phyloP scores from a whole-genome alignment of 2,888 invertebrate genomes.

The Athalia cordata region DNA sequence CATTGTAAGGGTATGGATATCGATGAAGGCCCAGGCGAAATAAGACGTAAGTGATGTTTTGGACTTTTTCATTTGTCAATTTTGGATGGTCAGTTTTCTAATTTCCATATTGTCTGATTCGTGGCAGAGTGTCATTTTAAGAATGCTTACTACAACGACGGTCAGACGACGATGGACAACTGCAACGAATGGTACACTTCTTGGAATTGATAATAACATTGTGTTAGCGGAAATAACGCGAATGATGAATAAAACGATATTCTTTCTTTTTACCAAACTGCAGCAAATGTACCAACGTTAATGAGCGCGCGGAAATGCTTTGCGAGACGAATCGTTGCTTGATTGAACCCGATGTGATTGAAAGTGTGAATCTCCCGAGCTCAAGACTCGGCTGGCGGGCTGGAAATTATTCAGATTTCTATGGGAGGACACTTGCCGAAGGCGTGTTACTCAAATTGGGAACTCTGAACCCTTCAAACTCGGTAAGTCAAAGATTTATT shows the following conservation, averaged over 20 bases:
- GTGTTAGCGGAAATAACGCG: background rate
- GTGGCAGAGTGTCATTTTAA: constrained; percentile 75
- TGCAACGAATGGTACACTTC: constrained; percentile 84
- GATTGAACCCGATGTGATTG: constrained; percentile 82
- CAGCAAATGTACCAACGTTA: constrained; percentile 77
- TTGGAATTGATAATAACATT: constrained; percentile 55
- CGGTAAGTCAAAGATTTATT: constrained; percentile 68
- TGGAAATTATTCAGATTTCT: constrained; percentile 87
- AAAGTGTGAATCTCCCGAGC: constrained; percentile 79
- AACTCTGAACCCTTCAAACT: constrained; percentile 76
- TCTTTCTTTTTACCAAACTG: constrained; percentile 49
- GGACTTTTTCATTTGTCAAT: background rate
- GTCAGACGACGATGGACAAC: constrained; percentile 77
- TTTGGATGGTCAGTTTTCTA: background rate
- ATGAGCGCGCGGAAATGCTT: constrained; percentile 73
- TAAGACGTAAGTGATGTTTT: no score
- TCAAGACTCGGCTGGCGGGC: constrained; percentile 83
- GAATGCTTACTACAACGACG: constrained; percentile 75
- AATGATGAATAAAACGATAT: background rate
- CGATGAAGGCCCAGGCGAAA: background rate
- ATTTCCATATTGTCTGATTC: constrained; percentile 16
- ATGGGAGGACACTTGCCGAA: constrained; percentile 87
- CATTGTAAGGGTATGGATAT: constrained; percentile 79
- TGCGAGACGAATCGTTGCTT: constrained; percentile 87
- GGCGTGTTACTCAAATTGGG: constrained; percentile 87